Evolutionary conservation across 1,140 invertebrate species (phyloP).

Genomic region (Monochamus saltuarius): DNA sequence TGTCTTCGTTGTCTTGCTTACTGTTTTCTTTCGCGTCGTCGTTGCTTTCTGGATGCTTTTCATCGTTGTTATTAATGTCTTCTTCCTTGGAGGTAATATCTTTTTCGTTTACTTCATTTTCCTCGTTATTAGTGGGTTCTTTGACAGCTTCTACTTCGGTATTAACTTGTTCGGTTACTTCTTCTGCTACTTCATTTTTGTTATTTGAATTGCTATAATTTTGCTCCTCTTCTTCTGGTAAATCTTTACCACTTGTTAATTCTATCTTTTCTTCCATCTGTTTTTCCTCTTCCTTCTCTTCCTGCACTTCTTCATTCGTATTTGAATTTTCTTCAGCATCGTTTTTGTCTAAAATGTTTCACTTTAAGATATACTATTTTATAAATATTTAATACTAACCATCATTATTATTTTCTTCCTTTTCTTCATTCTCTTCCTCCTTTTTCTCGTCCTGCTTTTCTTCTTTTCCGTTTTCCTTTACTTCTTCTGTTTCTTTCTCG

Average conservation of each 20-base stretch:
- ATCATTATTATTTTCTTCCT: conserved; percentile 40
- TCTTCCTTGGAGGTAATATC: conserved; percentile 19
- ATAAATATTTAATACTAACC: background rate
- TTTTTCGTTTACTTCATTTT: conserved; percentile 34
- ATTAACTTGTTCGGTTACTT: conserved; percentile 32
- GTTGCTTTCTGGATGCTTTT: background rate
- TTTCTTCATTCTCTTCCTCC: conserved; percentile 46
- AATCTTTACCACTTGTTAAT: background rate
- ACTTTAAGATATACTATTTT: background rate
- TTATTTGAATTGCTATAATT: conserved; percentile 33
- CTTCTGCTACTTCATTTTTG: conserved; percentile 6
- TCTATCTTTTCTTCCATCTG: conserved; percentile 23
- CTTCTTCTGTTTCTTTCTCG: conserved; percentile 27
- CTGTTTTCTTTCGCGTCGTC: background rate
- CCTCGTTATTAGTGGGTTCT: conserved; percentile 14
- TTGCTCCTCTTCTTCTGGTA: conserved; percentile 5
- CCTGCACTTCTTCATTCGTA: conserved; percentile 44
- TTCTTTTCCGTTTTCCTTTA: conserved; percentile 27
- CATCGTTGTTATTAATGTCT: conserved; percentile 19
- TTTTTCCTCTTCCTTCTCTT: conserved; percentile 47
- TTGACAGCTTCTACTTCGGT: conserved; percentile 21
- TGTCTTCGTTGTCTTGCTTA: conserved; percentile 36
- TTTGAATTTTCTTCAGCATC: conserved; percentile 3
- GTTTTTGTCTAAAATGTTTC: background rate
- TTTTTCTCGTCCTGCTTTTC: conserved; percentile 44